Base-by-base conservation (phyloP, 2,113 vertebrate genomes). In the Scopus umbretta region DNA sequence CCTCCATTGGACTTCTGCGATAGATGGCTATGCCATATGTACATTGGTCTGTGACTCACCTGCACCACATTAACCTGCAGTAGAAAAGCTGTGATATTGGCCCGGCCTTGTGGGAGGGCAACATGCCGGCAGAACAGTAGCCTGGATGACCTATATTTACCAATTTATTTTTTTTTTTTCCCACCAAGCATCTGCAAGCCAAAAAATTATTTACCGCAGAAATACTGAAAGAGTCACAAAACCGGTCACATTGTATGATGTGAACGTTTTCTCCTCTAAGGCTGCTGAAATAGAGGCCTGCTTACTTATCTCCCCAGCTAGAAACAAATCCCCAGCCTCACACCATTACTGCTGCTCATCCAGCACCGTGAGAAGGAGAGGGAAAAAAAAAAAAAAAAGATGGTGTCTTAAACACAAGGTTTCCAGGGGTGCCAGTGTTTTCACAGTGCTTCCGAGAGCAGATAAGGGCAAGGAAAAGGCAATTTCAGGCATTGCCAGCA, bases 271-370 rank as follows among this genome's bases (percentile, higher is more conserved):
- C 38, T 90, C 16, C 52, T 78, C 36, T 29, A 84, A 50, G 61
- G 27, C 49, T 55, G 55, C 67, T 66, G 50, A 47, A 92, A 68
- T 15, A 62, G 59, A 76, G 21, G 43, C 36, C n/a, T 34, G 36
- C 58, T 79, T 71, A 38, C 49, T 0, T 0, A 42, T 8, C 10
- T 52, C 15, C 17, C 17, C 86, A 67, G 27, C 70, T 80, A 72
- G 42, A 59, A 79, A 63, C 70, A 88, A 3, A n/a, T n/a, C 26
- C 23, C 10, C 55, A 55, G 29, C 38, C 52, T 86, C 45, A 22
- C 9, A 7, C n/a, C 3, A 0, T 40, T 63, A 76, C 18, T 70
- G 55, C 34, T 0, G 0, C 26, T 91, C 16, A 3, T 26, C 38
- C n/a, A 59, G n/a, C 1, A 0, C 29, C 17, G 6, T 14, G 34